Evolutionary conservation across 92 coral and sea anemone species (phyloP).

Genomic region (Virgularia gustaviana): DNA sequence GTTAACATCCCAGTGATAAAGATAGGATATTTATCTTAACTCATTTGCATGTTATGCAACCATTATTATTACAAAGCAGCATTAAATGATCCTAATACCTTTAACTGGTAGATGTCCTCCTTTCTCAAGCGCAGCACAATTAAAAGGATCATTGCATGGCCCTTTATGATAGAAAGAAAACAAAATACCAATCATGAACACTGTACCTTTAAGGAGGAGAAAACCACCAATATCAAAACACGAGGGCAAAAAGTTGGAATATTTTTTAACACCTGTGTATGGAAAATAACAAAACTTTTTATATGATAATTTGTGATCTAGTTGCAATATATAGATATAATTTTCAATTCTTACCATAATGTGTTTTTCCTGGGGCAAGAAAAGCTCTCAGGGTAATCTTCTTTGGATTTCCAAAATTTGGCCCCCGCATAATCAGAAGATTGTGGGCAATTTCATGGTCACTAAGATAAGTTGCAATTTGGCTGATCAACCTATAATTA

Average conservation of each 20-base stretch:
- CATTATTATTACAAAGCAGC: too few species aligned
- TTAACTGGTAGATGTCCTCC: slow-evolving; percentile 12
- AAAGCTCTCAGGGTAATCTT: slow-evolving; percentile 33
- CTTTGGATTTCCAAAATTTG: not conserved
- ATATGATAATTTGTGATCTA: not conserved
- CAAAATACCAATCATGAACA: too few species aligned
- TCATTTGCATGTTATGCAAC: too few species aligned
- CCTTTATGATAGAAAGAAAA: too few species aligned
- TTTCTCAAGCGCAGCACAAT: not conserved
- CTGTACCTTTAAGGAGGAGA: slow-evolving; percentile 49
- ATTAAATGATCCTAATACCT: not conserved
- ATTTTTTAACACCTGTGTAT: slow-evolving; percentile 42
- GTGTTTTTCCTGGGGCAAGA: slow-evolving; percentile 52
- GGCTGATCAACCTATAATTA: slow-evolving; percentile 36
- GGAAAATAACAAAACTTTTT: not conserved
- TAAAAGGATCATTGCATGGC: not conserved
- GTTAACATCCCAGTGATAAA: too few species aligned
- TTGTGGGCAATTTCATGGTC: slow-evolving; percentile 53
- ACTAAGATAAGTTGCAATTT: slow-evolving; percentile 34
- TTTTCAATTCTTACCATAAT: slow-evolving; percentile 42
- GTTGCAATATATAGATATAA: too few species aligned
- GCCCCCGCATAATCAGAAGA: slow-evolving; percentile 40
- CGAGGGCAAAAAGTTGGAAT: slow-evolving; percentile 45
- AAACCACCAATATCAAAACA: slow-evolving; percentile 57
- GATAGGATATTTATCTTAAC: too few species aligned